Base-by-base conservation (phyloP, 1,140 invertebrate species). In the Ladona fulva region DNA sequence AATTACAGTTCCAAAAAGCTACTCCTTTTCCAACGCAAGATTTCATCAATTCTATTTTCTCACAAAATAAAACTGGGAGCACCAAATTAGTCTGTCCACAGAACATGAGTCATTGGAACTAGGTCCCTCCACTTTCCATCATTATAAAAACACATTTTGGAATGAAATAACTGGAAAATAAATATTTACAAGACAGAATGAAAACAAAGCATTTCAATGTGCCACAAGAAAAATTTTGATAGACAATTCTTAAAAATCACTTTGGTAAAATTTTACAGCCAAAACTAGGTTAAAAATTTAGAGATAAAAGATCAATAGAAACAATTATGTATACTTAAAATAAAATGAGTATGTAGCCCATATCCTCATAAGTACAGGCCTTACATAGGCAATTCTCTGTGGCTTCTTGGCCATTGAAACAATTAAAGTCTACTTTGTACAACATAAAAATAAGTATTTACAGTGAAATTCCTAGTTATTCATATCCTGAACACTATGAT, bases 381-480 rank as follows among this genome's bases (percentile, higher is more conserved):
- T 66, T 66, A 66, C 52, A 66, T 22, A 66, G 52, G 52, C 52
- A 19, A 66, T 66, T 66, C n/a, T 66, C n/a, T 66, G 52, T 16
- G 52, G 52, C 14, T 19, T 66, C 16, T 19, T 66, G 52, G 52
- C 52, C 52, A 37, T 66, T 19, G n/a, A 66, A 16, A 66, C 52
- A 66, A 19, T 22, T 66, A 66, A 16, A 3, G 16, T 19, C 52
- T 66, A 66, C 29, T 66, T 66, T 66, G 52, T 66, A 66, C 52
- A 66, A 22, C 52, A 66, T 66, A 66, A 66, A 66, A 66, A 66
- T 66, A 66, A 66, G 52, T 66, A 66, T 66, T 66, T 66, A 66
- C 52, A 66, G n/a, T 66, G 52, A 66, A 66, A 66, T 66, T 66
- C 52, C 52, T 66, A 66, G 52, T 66, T 1, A 66, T 66, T 66